Evolutionary conservation across 2,113 vertebrate species (phyloP).

Genomic region (Passerina amoena): DNA sequence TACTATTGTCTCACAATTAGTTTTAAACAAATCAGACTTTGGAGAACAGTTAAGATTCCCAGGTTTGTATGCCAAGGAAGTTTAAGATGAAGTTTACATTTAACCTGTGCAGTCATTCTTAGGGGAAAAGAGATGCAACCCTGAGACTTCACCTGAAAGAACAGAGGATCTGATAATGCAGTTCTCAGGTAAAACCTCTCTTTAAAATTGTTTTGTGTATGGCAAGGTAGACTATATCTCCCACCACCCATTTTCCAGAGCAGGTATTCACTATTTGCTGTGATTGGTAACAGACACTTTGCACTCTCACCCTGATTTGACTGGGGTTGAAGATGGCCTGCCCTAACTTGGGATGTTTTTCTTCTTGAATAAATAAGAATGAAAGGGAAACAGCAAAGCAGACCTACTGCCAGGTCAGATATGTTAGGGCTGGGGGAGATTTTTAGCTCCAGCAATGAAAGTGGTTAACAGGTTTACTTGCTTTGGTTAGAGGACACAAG

Average conservation of each 20-base stretch:
- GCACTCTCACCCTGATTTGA: background rate
- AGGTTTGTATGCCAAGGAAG: conserved; percentile 3
- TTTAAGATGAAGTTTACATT: conserved; percentile 1
- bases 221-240: background rate
- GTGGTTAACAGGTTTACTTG: background rate
- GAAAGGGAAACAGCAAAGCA: background rate
- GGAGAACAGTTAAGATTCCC: conserved; percentile 18
- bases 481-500: background rate
- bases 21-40: conserved; percentile 47
- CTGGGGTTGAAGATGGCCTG: background rate
- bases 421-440: background rate
- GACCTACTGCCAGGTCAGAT: background rate
- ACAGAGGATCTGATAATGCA: background rate
- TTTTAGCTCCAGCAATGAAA: background rate
- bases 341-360: background rate
- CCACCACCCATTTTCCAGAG: background rate
- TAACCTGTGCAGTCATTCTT: background rate
- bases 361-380: background rate
- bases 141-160: background rate
- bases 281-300: background rate
- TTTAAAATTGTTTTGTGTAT: background rate
- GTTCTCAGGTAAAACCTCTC: background rate
- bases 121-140: background rate
- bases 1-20: conserved; percentile 62
- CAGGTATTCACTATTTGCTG: background rate